A percentile compares a stretch with the other conserved stretches of the same genome.
Evolutionary conservation across 2,888 invertebrate genomes (phyloP).

Genomic region (Heliconius charithonia): DNA sequence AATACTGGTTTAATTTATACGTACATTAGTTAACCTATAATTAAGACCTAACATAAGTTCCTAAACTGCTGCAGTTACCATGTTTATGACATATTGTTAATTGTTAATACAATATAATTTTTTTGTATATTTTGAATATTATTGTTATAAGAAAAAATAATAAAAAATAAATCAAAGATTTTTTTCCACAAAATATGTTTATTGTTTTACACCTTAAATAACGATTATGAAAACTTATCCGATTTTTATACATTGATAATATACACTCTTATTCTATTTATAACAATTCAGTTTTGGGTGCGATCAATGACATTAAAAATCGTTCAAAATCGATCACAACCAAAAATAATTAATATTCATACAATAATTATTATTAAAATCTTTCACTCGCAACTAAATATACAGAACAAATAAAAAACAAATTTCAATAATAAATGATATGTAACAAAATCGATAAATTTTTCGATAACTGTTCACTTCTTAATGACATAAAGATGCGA

Average conservation of each 20-base stretch:
- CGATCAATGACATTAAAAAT: slow-evolving; percentile 66
- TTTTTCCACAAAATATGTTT: slow-evolving; percentile 42
- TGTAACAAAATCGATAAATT: slow-evolving; percentile 28
- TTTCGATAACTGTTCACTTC: slow-evolving; percentile 58
- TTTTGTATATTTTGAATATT: slow-evolving; percentile 2
- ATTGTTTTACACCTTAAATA: slow-evolving; percentile 41
- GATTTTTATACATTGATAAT: slow-evolving; percentile 61
- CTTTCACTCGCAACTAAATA: slow-evolving; percentile 36
- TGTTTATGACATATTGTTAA: background rate
- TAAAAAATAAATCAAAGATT: slow-evolving; percentile 23
- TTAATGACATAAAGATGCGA: slow-evolving; percentile 71
- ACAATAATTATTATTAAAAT: slow-evolving; percentile 46
- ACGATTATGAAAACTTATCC: slow-evolving; percentile 39
- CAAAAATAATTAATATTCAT: slow-evolving; percentile 61
- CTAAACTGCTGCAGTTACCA: background rate
- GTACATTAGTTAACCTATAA: background rate
- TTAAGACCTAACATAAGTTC: background rate
- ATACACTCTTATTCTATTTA: slow-evolving; percentile 53
- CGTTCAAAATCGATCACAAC: slow-evolving; percentile 75
- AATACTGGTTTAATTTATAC: background rate
- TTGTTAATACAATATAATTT: background rate
- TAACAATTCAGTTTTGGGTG: slow-evolving; percentile 64
- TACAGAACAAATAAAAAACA: slow-evolving; percentile 9
- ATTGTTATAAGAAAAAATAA: background rate
- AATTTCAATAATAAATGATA: slow-evolving; percentile 34